Evolutionary conservation across 2,888 invertebrate species (phyloP).

Genomic region (Podotricha telesiphe): DNA sequence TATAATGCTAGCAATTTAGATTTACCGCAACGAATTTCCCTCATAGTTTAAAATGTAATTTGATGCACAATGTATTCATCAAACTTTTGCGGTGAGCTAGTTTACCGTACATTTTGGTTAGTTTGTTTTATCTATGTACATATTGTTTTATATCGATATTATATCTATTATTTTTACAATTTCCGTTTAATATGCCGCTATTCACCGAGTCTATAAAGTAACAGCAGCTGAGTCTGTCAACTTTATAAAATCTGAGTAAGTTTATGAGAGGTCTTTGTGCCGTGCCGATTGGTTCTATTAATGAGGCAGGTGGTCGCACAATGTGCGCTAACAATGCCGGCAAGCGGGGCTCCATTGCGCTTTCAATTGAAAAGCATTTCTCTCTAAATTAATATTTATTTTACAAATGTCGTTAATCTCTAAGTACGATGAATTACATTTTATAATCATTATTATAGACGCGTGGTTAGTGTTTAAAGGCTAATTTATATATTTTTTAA

Average conservation of each 20-base stretch:
- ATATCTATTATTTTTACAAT: not conserved
- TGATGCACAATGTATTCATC: conserved; percentile 30
- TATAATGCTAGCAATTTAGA: conserved; percentile 28
- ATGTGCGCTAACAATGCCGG: conserved; percentile 68
- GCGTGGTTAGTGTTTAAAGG: not conserved
- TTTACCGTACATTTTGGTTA: conserved; percentile 23
- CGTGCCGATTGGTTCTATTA: conserved; percentile 58
- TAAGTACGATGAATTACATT: not conserved
- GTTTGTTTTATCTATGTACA: conserved; percentile 1
- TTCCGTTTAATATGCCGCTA: conserved; percentile 8
- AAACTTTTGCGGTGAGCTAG: conserved; percentile 18
- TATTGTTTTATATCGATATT: conserved; percentile 3
- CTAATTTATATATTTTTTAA: not conserved
- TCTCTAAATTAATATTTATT: conserved; percentile 44
- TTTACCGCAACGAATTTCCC: conserved; percentile 28
- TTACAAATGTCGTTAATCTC: conserved; percentile 18
- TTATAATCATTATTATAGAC: not conserved
- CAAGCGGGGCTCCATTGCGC: conserved; percentile 53
- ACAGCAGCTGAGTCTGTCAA: conserved; percentile 36
- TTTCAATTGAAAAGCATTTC: conserved; percentile 43
- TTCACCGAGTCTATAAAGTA: conserved; percentile 8
- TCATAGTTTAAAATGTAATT: conserved; percentile 29
- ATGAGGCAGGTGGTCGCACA: conserved; percentile 79
- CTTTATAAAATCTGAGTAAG: conserved; percentile 19
- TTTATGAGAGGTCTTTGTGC: conserved; percentile 47